Conservation (phyloP, 2,888 invertebrate species). For the Machimus rusticus region DNA sequence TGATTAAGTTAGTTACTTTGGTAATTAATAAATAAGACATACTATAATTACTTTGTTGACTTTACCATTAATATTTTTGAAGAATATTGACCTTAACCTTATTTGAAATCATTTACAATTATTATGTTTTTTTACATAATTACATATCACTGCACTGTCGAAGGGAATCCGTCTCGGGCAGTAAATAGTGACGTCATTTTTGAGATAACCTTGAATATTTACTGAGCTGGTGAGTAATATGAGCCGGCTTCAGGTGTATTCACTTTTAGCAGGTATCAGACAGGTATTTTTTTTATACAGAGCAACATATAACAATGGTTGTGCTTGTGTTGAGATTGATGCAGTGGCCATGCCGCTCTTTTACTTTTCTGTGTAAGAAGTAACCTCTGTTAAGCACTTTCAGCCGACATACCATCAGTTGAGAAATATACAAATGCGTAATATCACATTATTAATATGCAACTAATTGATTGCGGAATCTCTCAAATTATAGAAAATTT, state of each 20-base stretch:
- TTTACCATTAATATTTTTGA: background rate
- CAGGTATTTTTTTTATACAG: background rate
- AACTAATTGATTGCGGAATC: background rate
- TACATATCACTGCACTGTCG: background rate
- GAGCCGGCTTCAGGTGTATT: slow-evolving; percentile 2
- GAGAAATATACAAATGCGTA: background rate
- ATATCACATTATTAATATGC: background rate
- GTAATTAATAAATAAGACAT: too few species aligned
- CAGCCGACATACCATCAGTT: background rate
- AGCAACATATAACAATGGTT: background rate
- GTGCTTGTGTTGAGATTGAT: background rate
- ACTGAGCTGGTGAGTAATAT: background rate
- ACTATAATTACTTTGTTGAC: too few species aligned
- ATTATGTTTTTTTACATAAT: background rate
- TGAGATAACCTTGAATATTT: slow-evolving; percentile 11
- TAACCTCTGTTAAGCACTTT: background rate
- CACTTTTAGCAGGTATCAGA: background rate
- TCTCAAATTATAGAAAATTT: background rate
- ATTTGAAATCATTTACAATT: background rate
- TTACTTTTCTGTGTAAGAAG: background rate
- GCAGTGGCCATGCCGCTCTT: background rate
- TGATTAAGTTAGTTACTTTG: too few species aligned
- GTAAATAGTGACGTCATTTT: slow-evolving; percentile 8
- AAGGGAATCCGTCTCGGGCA: background rate
- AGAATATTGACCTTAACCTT: background rate